These are phyloP conservation scores for Andrena dorsata DNA, from an alignment of 2,888 invertebrate genomes.

Conservation along the genomic window DNA sequence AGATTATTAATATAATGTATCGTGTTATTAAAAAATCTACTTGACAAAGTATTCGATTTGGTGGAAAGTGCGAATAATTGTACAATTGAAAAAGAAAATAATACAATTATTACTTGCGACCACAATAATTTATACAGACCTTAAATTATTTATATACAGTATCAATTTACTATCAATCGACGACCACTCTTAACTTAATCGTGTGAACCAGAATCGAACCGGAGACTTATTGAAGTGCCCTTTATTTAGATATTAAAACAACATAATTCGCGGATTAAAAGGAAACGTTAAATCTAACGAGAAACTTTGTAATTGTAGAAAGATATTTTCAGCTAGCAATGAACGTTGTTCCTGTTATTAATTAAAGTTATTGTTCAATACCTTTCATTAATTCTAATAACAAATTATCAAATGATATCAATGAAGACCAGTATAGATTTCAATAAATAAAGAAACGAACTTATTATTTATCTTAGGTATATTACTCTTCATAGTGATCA, in stretches of 20 bases:
- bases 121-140: slow-evolving; percentile 12
- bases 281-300: not conserved
- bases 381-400: slow-evolving; percentile 7
- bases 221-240: not conserved
- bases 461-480: slow-evolving; percentile 75
- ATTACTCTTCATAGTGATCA: slow-evolving; percentile 71
- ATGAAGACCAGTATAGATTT: slow-evolving; percentile 48
- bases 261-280: not conserved
- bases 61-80: slow-evolving; percentile 13
- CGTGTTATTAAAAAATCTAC: not conserved
- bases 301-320: slow-evolving; percentile 6
- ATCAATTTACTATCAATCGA: not conserved
- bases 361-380: slow-evolving; percentile 20
- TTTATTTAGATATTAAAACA: not conserved
- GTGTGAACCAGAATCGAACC: not conserved
- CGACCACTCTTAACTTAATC: not conserved
- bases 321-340: not conserved
- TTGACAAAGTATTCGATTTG: not conserved
- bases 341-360: slow-evolving; percentile 15
- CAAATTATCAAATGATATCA: slow-evolving; percentile 30
- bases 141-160: slow-evolving; percentile 15
- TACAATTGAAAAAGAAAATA: slow-evolving; percentile 7
- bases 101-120: not conserved
- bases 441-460: slow-evolving; percentile 78
- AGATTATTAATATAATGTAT: slow-evolving; percentile 7